A percentile compares a stretch with the other conserved stretches of the same genome.
Evolutionary conservation across 2,888 invertebrate species (phyloP).

Genomic region (Catocala fraxini): DNA sequence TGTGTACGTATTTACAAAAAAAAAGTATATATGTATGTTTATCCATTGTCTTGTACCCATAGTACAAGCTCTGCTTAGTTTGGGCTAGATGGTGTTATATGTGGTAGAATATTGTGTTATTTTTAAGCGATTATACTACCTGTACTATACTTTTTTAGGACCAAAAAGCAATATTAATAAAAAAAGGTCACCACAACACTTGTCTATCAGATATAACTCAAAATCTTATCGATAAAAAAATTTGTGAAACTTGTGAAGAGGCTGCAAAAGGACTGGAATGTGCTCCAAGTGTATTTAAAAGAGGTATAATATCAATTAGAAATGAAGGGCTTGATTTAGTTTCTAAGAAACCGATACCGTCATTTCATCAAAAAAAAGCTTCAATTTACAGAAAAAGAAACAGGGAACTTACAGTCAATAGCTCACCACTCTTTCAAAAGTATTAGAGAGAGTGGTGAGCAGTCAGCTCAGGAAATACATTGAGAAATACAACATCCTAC

Average conservation of each 20-base stretch:
- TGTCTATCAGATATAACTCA: background rate
- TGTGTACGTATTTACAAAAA: no score
- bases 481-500: no score
- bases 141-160: background rate
- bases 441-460: no score
- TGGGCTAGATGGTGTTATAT: background rate
- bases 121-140: background rate
- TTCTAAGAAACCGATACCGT: background rate
- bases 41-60: no score
- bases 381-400: background rate
- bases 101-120: background rate
- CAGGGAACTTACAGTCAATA: background rate
- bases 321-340: background rate
- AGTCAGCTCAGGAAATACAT: no score
- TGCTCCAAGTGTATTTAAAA: background rate
- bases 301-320: background rate
- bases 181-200: background rate
- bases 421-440: no score
- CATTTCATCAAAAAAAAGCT: background rate
- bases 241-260: background rate
- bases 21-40: no score
- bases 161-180: background rate
- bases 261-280: background rate
- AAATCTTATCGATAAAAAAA: background rate
- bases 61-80: no score